Conservation (phyloP, 2,888 invertebrate genomes). For the Philonicus albiceps region DNA sequence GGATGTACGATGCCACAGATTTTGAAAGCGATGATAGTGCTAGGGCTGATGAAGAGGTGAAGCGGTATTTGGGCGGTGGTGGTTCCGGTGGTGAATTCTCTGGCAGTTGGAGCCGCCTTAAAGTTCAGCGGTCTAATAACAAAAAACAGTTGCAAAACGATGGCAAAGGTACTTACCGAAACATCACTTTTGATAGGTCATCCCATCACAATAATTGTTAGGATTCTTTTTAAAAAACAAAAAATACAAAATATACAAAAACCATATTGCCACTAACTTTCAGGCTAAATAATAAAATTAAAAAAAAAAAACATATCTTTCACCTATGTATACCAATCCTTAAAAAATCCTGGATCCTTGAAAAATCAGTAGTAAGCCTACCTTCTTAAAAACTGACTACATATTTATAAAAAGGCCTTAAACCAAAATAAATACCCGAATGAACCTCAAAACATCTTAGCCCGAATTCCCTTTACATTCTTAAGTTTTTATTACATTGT, state of each 20-base stretch:
- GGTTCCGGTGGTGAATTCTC: slow-evolving; percentile 57
- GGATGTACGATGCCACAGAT: slow-evolving; percentile 60
- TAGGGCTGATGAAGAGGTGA: slow-evolving; percentile 69
- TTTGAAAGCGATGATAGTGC: slow-evolving; percentile 66
- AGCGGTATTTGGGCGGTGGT: slow-evolving; percentile 58
- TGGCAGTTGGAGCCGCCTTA: slow-evolving; percentile 69
- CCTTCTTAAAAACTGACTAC: neutral
- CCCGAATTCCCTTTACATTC: neutral
- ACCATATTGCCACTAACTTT: neutral
- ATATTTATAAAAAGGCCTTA: neutral
- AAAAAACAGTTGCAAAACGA: slow-evolving; percentile 50
- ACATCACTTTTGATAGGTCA: slow-evolving; percentile 3
- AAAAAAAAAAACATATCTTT: neutral
- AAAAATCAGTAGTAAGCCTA: neutral
- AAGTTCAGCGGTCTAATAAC: slow-evolving; percentile 62
- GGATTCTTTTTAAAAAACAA: neutral
- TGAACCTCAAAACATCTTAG: neutral
- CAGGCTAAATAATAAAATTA: neutral
- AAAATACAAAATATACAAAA: neutral
- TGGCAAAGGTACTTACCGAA: neutral
- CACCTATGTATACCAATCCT: neutral
- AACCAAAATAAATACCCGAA: neutral
- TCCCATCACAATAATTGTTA: slow-evolving; percentile 8
- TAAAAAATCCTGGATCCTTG: neutral
- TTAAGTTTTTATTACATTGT: neutral